These are phyloP conservation scores for Paradisaea rubra DNA, from an alignment of 2,113 vertebrate genomes.

Conservation along the genomic window DNA sequence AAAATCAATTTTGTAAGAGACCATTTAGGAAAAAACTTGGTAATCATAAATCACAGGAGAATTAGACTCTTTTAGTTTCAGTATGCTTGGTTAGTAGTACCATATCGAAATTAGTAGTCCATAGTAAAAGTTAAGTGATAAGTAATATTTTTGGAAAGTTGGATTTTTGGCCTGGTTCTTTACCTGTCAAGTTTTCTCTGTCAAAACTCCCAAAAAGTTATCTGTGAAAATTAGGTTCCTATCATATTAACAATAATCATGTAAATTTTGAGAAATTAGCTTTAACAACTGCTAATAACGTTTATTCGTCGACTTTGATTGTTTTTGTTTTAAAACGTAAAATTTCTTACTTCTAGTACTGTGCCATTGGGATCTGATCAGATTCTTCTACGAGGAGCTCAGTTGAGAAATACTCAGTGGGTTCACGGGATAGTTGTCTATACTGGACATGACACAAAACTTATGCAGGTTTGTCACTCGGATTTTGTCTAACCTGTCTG, in stretches of 20 bases:
- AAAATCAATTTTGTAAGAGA: background rate
- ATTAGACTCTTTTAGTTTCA: background rate
- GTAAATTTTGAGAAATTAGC: background rate
- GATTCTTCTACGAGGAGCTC: conserved; percentile 93
- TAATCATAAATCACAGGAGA: background rate
- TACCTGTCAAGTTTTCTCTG: background rate
- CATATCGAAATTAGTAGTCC: background rate
- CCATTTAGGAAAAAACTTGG: background rate
- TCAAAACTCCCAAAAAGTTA: background rate
- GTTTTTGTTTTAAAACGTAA: background rate
- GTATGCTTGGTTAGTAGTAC: background rate
- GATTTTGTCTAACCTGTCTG: background rate
- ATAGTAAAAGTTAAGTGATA: background rate
- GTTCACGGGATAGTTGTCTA: conserved; percentile 96
- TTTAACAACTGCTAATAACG: rapidly evolving
- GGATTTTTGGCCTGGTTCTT: background rate
- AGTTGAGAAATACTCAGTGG: conserved; percentile 97
- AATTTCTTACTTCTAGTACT: conserved; percentile 73
- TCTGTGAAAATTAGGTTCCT: background rate
- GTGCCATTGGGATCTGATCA: conserved; percentile 92
- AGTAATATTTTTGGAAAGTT: background rate
- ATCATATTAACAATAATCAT: background rate
- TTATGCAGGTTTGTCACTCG: conserved; percentile 88
- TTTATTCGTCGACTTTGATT: background rate
- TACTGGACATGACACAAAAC: conserved; percentile 97